Evolutionary conservation across 2,113 vertebrate species (phyloP), one percentile per base, ranked within the genome.

Genomic region (Ahaetulla prasina): DNA sequence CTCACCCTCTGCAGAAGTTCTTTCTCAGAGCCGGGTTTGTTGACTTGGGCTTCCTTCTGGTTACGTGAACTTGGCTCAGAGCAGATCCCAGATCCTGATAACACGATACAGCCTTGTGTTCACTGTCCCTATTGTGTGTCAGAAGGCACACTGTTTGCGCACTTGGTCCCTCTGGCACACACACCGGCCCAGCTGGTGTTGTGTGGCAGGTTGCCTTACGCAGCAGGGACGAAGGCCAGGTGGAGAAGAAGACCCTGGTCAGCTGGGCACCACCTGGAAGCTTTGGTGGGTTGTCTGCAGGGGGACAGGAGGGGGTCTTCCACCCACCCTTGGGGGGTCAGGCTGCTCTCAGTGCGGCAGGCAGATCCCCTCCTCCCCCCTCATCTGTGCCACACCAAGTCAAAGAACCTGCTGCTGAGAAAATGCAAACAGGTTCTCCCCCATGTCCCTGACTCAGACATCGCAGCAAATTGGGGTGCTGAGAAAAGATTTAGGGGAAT

Each of bases 61-160:
- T 88, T 95, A 74, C 49, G 30, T 18, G 39, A 20, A 35, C 50
- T 22, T 63, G 68, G 63, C 87, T 49, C 0, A 0, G 54, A 50
- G 86, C 0, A 27, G 87, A 54, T 91, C 80, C 57, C 43, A 74
- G 87, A 53, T 63, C 89, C 1, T 88, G 94, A 95, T 90, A 93
- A 95, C 57, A n/a, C 12, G 91, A 95, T 22, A 89, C 14, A 45
- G 39, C 7, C 7, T 5, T 90, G 22, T 8, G 63, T 86, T 92
- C 89, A 63, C 55, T 12, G 39, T 43, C 45, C 63, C 94, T 93
- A 93, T 95, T 95, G 94, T 93, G 94, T 74, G 92, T 9, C 68
- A 43, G 74, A 80, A 39, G 8, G 18, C 35, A 4, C 35, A 43
- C 35, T 22, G 74, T 22, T 18, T 8, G 14, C 27, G 89, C 93